These are phyloP conservation scores for Xerus rutilus DNA, from an alignment of 2,797 vertebrate species.

Conservation along the genomic window DNA sequence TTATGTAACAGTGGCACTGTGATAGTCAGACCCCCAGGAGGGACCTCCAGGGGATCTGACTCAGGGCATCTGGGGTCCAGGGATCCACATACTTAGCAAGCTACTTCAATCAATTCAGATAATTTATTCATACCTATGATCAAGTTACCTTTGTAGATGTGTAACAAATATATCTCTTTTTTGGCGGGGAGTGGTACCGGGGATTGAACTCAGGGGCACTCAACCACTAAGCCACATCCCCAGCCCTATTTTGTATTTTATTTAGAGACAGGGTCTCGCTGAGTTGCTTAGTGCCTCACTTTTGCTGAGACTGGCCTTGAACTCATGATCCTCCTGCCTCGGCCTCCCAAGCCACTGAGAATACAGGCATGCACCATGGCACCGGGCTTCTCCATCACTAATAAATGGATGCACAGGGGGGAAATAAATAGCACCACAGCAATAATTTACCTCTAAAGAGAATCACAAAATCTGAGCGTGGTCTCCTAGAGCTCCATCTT, in stretches of 20 bases:
- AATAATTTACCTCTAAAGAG: neutral
- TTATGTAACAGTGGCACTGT: neutral
- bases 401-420: too few relatives aligned
- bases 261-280: too few relatives aligned
- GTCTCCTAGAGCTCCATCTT: neutral
- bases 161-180: neutral
- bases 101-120: neutral
- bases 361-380: too few relatives aligned
- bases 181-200: neutral
- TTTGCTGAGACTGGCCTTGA: too few relatives aligned
- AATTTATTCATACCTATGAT: accelerated
- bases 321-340: too few relatives aligned
- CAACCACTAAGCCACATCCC: too few relatives aligned
- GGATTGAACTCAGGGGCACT: neutral
- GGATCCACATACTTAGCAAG: neutral
- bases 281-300: too few relatives aligned
- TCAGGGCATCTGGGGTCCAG: neutral
- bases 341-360: too few relatives aligned
- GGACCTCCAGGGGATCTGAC: too few relatives aligned
- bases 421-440: accelerated
- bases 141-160: neutral
- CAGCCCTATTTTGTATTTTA: too few relatives aligned
- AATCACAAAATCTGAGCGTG: neutral
- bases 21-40: neutral
- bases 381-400: neutral